These are phyloP conservation scores for Penaeus chinensis DNA, from an alignment of 1,140 invertebrate species.

Conservation along the genomic window DNA sequence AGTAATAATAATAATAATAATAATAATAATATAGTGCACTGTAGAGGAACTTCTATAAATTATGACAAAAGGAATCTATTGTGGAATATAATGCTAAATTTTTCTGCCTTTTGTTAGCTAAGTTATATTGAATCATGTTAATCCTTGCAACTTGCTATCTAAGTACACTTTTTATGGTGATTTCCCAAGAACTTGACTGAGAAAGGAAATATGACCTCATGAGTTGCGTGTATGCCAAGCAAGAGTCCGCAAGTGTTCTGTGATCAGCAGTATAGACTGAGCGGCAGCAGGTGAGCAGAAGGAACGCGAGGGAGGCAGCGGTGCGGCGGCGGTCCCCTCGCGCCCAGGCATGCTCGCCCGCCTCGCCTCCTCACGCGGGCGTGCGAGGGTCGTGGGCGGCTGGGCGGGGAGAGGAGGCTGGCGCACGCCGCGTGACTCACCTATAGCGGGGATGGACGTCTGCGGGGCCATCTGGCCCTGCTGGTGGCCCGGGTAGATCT, in stretches of 20 bases:
- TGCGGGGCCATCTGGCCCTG: slow-evolving; percentile 55
- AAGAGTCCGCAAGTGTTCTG: no score
- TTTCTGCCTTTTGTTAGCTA: no score
- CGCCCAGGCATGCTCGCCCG: slow-evolving; percentile 6
- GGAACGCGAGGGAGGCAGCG: no score
- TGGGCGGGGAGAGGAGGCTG: slow-evolving; percentile 28
- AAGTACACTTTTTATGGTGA: slow-evolving; percentile 8
- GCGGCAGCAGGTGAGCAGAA: no score
- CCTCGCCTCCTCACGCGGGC: slow-evolving; percentile 3
- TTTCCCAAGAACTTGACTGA: not conserved
- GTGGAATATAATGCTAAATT: no score
- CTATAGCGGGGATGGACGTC: slow-evolving; percentile 63
- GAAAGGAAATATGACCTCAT: no score
- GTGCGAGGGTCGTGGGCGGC: slow-evolving; percentile 2
- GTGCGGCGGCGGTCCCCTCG: not conserved
- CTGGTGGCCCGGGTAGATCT: slow-evolving; percentile 74
- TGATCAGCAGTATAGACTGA: no score
- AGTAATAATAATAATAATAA: not conserved
- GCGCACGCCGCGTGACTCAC: slow-evolving; percentile 48
- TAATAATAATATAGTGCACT: not conserved
- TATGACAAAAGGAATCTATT: no score
- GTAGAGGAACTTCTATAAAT: no score
- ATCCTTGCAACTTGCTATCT: not conserved
- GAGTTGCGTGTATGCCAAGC: no score
- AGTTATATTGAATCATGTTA: not conserved